These are phyloP conservation scores for Perca schrenkii DNA, from an alignment of 2,113 vertebrate genomes.

Conservation along the genomic window DNA sequence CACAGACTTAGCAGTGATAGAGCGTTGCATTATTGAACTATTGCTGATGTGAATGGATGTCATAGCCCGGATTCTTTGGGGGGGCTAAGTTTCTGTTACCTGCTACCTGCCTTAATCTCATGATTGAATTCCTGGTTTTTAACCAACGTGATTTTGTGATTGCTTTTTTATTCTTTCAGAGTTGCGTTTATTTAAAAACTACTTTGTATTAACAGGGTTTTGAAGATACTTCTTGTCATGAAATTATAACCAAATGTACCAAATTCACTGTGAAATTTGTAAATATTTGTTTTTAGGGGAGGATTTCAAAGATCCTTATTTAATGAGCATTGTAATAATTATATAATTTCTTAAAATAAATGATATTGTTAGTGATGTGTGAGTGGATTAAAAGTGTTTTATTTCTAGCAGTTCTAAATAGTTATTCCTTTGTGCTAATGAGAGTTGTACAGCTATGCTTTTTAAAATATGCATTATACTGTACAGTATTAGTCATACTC, in stretches of 20 bases:
- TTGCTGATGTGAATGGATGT: not conserved
- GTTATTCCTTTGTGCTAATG: not conserved
- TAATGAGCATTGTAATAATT: slow-evolving; percentile 53
- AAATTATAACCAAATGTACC: slow-evolving; percentile 55
- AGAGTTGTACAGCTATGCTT: not conserved
- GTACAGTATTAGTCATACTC: not conserved
- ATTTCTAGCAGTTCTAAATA: not conserved
- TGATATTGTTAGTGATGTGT: slow-evolving; percentile 2
- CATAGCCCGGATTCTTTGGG: not conserved
- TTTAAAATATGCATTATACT: not conserved
- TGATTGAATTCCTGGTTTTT: not conserved
- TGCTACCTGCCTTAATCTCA: slow-evolving; percentile 48
- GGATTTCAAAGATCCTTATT: slow-evolving; percentile 42
- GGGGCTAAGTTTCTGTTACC: not conserved
- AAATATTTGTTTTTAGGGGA: slow-evolving; percentile 59
- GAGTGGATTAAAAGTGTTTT: slow-evolving; percentile 9
- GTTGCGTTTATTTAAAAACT: not conserved
- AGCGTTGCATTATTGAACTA: slow-evolving; percentile 39
- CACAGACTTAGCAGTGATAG: not conserved
- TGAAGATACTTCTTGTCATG: not conserved
- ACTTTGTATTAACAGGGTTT: slow-evolving; percentile 17
- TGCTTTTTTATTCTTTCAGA: not conserved
- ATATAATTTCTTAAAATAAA: slow-evolving; percentile 76
- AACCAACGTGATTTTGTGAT: not conserved
- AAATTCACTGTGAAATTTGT: slow-evolving; percentile 79